phyloP scores from a whole-genome alignment of 2,113 vertebrate genomes.

The Alligator mississippiensis region DNA sequence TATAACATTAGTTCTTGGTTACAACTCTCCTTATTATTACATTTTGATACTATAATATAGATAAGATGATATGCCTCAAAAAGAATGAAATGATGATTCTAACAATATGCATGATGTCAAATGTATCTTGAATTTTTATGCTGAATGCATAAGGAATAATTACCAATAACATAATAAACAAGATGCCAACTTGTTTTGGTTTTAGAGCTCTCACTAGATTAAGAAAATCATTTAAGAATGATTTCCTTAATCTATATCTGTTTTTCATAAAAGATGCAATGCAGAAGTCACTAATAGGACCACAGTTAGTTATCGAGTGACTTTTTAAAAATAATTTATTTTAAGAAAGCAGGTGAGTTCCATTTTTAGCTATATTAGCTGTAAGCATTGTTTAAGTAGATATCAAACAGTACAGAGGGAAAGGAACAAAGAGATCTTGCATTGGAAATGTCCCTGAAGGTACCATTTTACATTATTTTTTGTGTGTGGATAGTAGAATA shows the following conservation, averaged over 20 bases:
- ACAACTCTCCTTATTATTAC: not conserved
- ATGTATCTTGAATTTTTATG: not conserved
- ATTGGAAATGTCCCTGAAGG: not conserved
- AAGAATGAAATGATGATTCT: not conserved
- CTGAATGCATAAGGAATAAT: not conserved
- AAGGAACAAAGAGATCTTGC: not conserved
- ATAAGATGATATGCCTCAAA: not conserved
- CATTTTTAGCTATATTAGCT: not conserved
- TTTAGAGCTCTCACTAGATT: not conserved
- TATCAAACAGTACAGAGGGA: not conserved
- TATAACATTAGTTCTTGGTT: not conserved
- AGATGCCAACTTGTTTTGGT: not conserved
- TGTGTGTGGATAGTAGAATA: not conserved
- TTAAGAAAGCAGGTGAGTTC: not conserved
- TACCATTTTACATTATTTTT: not conserved
- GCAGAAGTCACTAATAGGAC: not conserved
- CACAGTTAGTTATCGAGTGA: not conserved
- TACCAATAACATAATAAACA: not conserved
- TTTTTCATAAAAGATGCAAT: not conserved
- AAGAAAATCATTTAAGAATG: too few relatives aligned
- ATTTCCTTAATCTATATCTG: not conserved
- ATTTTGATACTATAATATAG: not conserved
- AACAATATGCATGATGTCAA: not conserved
- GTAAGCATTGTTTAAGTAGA: not conserved
- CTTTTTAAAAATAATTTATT: not conserved